Evolutionary conservation across 2,113 vertebrate species (phyloP).

Genomic region (Heptranchias perlo): DNA sequence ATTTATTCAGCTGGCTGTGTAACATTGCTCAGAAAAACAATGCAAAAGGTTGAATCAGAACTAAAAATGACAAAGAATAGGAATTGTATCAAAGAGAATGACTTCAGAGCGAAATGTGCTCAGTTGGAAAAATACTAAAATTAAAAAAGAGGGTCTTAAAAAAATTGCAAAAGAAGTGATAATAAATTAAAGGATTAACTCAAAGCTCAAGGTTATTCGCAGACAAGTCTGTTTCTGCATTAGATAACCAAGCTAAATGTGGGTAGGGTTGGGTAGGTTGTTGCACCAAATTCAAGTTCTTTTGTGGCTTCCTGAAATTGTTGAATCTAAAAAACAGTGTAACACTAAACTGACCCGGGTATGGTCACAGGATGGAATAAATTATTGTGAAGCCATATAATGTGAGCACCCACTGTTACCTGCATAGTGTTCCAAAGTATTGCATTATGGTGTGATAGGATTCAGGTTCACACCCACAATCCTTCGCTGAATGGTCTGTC

Average conservation of each 20-base stretch:
- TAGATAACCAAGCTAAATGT: neutral
- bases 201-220: neutral
- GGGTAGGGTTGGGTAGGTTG: neutral
- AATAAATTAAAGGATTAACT: neutral
- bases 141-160: neutral
- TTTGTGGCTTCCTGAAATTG: neutral
- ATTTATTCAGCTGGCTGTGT: neutral
- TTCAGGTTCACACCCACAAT: neutral
- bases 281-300: neutral
- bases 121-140: neutral
- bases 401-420: neutral
- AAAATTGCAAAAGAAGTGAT: neutral
- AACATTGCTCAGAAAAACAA: slow-evolving; percentile 12
- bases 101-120: neutral
- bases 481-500: neutral
- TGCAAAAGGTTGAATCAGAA: neutral
- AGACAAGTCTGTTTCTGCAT: neutral
- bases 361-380: neutral
- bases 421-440: neutral
- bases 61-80: neutral
- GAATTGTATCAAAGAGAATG: neutral
- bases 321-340: too few relatives aligned
- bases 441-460: neutral
- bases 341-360: neutral
- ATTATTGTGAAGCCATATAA: neutral